Evolutionary conservation across 2,113 vertebrate genomes (phyloP).

Genomic region (Mandrillus leucophaeus): DNA sequence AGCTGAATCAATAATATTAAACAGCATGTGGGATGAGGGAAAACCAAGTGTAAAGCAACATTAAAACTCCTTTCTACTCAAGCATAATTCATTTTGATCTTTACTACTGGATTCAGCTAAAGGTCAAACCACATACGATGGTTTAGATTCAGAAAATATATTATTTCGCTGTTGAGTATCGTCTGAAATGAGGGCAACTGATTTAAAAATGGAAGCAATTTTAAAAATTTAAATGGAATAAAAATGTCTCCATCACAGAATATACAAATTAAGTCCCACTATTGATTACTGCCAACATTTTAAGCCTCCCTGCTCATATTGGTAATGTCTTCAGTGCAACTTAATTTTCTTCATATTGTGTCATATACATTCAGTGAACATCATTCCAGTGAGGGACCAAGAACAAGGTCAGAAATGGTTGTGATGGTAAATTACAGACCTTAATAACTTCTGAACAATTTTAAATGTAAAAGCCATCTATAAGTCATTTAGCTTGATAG

Average conservation of each 20-base stretch:
- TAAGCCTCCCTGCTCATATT: conserved; percentile 2
- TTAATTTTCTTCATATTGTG: conserved; percentile 42
- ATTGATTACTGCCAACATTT: conserved; percentile 50
- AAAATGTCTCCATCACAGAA: conserved; percentile 49
- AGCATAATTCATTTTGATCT: conserved; percentile 69
- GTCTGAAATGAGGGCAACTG: conserved; percentile 35
- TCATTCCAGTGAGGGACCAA: conserved; percentile 35
- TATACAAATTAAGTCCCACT: conserved; percentile 56
- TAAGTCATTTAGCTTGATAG: conserved; percentile 57
- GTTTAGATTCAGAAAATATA: conserved; percentile 42
- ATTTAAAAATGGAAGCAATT: conserved; percentile 68
- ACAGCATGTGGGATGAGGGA: conserved; percentile 48
- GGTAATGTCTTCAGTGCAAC: neutral
- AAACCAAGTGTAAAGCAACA: conserved; percentile 30
- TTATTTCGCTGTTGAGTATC: conserved; percentile 34
- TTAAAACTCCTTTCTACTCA: conserved; percentile 55
- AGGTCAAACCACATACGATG: conserved; percentile 52
- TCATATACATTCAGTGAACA: conserved; percentile 29
- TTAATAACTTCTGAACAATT: conserved; percentile 59
- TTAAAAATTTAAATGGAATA: conserved; percentile 57
- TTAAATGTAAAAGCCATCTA: conserved; percentile 60
- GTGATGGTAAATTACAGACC: conserved; percentile 55
- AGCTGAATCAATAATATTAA: conserved; percentile 65
- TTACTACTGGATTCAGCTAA: conserved; percentile 63
- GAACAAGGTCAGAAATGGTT: conserved; percentile 55